phyloP scores from a whole-genome alignment of 2,888 invertebrate genomes.

The Aromia moschata region DNA sequence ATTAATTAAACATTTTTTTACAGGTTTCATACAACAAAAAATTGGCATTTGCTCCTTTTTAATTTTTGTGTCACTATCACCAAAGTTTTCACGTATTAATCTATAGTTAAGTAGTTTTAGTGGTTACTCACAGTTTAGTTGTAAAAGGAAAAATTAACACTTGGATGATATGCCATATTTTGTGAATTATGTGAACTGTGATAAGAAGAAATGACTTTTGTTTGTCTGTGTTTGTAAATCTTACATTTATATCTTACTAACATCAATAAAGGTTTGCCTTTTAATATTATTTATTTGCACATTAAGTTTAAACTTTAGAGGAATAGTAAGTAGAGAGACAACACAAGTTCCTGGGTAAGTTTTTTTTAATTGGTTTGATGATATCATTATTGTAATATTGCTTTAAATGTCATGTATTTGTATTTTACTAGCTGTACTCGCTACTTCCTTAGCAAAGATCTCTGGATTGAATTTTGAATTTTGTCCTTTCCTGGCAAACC shows the following conservation, averaged over 20 bases:
- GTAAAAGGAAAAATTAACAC: conserved; percentile 50
- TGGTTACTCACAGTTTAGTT: conserved; percentile 29
- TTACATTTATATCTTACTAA: conserved; percentile 18
- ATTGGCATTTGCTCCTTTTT: conserved; percentile 16
- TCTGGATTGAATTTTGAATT: too few relatives aligned
- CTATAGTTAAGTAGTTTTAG: conserved; percentile 7
- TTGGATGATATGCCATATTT: conserved; percentile 45
- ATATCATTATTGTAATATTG: too few relatives aligned
- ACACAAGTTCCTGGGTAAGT: too few relatives aligned
- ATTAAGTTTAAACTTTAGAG: too few relatives aligned
- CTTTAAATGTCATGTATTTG: too few relatives aligned
- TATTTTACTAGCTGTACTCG: too few relatives aligned
- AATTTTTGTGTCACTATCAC: conserved; percentile 11
- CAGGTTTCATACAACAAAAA: conserved; percentile 9
- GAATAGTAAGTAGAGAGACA: too few relatives aligned
- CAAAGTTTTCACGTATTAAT: conserved; percentile 17
- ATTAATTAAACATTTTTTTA: too few relatives aligned
- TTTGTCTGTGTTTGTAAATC: conserved; percentile 18
- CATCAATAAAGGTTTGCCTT: conserved; percentile 40
- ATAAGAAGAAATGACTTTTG: conserved; percentile 29
- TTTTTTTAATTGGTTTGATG: too few relatives aligned
- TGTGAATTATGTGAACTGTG: conserved; percentile 36
- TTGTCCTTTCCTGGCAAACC: too few relatives aligned
- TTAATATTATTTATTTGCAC: too few relatives aligned
- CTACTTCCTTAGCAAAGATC: too few relatives aligned